phyloP scores from a whole-genome alignment of 2,113 vertebrate species.

The Erythrocercus mccallii region DNA sequence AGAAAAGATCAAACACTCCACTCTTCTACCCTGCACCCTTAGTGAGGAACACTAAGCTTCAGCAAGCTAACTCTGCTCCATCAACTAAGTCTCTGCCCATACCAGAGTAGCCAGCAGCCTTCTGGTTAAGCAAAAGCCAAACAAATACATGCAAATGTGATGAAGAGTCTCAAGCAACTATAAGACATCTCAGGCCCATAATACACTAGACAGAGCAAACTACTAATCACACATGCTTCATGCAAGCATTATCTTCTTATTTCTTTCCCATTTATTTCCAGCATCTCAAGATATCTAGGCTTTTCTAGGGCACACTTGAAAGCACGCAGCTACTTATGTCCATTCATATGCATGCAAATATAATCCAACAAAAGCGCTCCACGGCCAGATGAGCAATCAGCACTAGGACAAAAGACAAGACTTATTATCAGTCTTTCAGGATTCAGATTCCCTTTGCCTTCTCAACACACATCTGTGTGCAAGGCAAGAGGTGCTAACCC shows the following conservation, averaged over 20 bases:
- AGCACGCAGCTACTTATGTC: constrained; percentile 6
- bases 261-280: neutral
- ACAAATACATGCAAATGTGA: neutral
- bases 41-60: neutral
- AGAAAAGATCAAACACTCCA: neutral
- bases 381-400: constrained; percentile 36
- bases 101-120: neutral
- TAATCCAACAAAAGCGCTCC: neutral
- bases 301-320: constrained; percentile 38
- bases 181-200: neutral
- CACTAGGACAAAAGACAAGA: constrained; percentile 34
- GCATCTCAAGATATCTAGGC: neutral
- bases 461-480: neutral
- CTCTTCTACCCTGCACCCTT: neutral
- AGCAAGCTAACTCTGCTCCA: neutral
- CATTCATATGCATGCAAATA: constrained; percentile 32
- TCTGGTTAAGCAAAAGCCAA: neutral
- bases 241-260: neutral
- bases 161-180: neutral
- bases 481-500: neutral
- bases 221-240: neutral
- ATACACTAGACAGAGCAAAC: neutral
- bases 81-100: neutral
- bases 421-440: constrained; percentile 19
- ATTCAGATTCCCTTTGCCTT: neutral